Evolutionary conservation across 2,797 vertebrate genomes (phyloP).

Genomic region (Falco columbarius): DNA sequence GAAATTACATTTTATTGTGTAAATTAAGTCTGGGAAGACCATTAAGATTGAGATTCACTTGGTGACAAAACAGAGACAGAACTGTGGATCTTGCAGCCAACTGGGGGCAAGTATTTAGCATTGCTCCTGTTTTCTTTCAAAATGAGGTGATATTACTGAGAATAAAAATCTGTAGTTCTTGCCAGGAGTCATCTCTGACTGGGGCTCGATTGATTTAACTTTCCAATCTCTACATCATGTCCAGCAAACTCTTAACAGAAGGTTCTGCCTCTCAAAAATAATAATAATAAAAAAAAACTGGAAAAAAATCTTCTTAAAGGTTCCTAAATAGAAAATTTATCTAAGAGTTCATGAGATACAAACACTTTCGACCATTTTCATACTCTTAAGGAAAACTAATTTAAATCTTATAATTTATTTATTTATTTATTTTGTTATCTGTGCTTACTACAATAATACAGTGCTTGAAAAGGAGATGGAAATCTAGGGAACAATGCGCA

Average conservation of each 20-base stretch:
- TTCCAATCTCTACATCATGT: not conserved
- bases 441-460: not conserved
- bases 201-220: not conserved
- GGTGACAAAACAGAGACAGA: not conserved
- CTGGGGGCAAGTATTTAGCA: not conserved
- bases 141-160: not conserved
- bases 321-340: not conserved
- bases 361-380: not conserved
- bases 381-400: not conserved
- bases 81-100: not conserved
- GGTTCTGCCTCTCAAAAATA: not conserved
- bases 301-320: not conserved
- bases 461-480: not conserved
- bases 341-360: not conserved
- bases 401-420: not conserved
- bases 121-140: not conserved
- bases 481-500: not conserved
- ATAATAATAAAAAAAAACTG: not conserved
- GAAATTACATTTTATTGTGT: not conserved
- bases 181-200: not conserved
- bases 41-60: not conserved
- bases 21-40: not conserved
- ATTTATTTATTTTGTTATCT: not conserved
- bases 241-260: not conserved
- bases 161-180: not conserved